Evolutionary conservation across 92 coral and sea anemone species (phyloP).

Genomic region (Porites divaricata): DNA sequence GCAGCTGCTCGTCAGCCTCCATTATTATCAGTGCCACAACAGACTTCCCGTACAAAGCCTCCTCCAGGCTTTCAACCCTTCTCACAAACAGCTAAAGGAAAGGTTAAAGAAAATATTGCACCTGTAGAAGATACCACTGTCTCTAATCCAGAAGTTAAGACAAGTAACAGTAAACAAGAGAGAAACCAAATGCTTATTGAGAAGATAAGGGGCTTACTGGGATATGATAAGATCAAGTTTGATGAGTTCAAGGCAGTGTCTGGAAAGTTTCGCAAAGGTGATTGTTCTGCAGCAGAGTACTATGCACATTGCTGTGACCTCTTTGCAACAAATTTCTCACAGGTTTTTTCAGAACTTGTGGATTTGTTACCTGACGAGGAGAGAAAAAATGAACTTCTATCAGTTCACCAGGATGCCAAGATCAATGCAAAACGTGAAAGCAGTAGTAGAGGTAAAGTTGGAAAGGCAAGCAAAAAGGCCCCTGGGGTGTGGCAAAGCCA

Average conservation of each 20-base stretch:
- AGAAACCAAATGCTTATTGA: constrained; percentile 83
- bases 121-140: neutral
- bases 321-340: constrained; percentile 70
- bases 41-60: constrained; percentile 47
- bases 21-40: constrained; percentile 30
- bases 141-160: constrained; percentile 34
- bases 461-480: constrained; percentile 3
- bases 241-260: constrained; percentile 82
- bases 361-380: constrained; percentile 88
- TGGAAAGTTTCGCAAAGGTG: constrained; percentile 82
- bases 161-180: constrained; percentile 44
- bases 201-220: constrained; percentile 66
- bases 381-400: constrained; percentile 70
- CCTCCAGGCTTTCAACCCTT: constrained; percentile 37
- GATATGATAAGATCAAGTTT: constrained; percentile 74
- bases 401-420: constrained; percentile 85
- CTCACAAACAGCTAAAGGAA: neutral
- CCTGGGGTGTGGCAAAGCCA: constrained; percentile 46
- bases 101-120: constrained; percentile 36
- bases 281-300: constrained; percentile 76
- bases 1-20: constrained; percentile 47
- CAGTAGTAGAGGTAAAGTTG: constrained; percentile 1
- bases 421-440: constrained; percentile 62
- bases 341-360: constrained; percentile 81
- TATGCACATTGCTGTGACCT: constrained; percentile 76